phyloP scores from a whole-genome alignment of 2,113 vertebrate genomes.

The Callithrix jacchus region DNA sequence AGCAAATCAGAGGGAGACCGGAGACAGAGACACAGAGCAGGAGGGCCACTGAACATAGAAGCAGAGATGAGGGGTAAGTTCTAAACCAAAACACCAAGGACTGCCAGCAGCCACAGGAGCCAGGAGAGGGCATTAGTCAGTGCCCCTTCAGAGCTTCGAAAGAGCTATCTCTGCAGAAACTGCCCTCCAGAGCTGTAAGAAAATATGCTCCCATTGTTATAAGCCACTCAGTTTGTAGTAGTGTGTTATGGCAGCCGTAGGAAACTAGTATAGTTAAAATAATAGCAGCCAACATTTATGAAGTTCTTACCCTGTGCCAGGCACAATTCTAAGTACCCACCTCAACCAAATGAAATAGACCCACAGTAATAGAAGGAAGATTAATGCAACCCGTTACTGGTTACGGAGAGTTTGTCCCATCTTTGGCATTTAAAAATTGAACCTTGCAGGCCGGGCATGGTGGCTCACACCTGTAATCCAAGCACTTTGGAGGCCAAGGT shows the following conservation, averaged over 20 bases:
- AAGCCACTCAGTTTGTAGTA: not conserved
- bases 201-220: not conserved
- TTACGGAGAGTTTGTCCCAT: not conserved
- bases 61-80: not conserved
- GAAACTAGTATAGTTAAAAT: not conserved
- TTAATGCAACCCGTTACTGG: not conserved
- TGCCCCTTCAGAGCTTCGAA: not conserved
- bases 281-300: not conserved
- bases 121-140: not conserved
- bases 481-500: no score
- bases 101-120: not conserved
- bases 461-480: no score
- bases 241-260: not conserved
- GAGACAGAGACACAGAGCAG: not conserved
- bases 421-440: slow-evolving; percentile 47
- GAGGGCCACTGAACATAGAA: not conserved
- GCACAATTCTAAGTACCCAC: not conserved
- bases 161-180: not conserved
- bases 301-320: not conserved
- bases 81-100: not conserved
- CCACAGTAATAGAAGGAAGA: not conserved
- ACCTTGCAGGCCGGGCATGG: no score
- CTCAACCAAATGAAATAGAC: not conserved
- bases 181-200: no score
- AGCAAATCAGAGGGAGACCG: not conserved